A percentile compares a stretch with the other conserved stretches of the same genome.
Conservation (phyloP, 2,113 vertebrate genomes). For the Pyxicephalus adspersus region DNA sequence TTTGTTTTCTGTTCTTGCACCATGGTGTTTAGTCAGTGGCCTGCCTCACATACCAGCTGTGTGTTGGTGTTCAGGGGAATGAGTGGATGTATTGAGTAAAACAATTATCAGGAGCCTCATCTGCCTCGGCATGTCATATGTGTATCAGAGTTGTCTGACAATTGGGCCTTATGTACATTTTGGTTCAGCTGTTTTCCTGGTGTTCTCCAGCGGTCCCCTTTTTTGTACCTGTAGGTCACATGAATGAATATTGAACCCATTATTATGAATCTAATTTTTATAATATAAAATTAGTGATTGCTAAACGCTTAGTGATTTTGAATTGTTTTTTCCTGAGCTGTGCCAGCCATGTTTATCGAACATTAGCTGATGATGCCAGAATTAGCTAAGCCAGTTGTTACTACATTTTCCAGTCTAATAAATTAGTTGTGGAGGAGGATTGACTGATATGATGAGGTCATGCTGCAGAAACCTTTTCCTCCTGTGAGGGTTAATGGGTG, state of each 20-base stretch:
- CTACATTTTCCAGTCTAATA: neutral
- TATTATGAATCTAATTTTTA: too few species aligned
- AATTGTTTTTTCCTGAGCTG: neutral
- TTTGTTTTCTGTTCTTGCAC: too few species aligned
- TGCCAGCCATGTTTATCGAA: neutral
- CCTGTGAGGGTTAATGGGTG: conserved; percentile 34
- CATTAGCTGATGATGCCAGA: neutral
- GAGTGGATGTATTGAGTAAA: neutral
- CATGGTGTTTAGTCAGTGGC: neutral
- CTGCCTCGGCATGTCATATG: neutral
- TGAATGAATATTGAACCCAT: too few species aligned
- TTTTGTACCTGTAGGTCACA: too few species aligned
- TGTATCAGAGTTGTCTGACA: neutral
- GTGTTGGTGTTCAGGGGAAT: neutral
- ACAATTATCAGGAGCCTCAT: neutral
- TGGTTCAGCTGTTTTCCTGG: neutral
- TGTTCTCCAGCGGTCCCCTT: too few species aligned
- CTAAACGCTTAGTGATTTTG: too few species aligned
- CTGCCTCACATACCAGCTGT: neutral
- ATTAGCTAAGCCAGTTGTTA: neutral
- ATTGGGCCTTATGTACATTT: neutral
- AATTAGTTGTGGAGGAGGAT: neutral
- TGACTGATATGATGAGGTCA: conserved; percentile 18
- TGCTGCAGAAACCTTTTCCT: conserved; percentile 32
- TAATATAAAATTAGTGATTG: too few species aligned